Conservation (phyloP, 2,797 vertebrate species). For the Urosaurus nigricauda region DNA sequence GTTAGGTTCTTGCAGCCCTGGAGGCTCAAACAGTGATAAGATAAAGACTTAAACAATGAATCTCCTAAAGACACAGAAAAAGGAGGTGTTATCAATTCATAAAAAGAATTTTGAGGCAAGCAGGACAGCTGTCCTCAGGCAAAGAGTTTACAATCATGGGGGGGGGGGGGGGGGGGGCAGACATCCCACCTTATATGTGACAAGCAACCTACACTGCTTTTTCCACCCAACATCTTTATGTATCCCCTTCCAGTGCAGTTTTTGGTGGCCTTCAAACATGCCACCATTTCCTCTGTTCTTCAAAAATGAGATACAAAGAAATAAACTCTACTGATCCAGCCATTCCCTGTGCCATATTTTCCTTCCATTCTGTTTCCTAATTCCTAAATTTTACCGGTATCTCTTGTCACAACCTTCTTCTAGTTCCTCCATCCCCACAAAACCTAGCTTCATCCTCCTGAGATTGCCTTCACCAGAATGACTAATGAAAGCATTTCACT, state of each 20-base stretch:
- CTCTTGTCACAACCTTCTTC: not conserved
- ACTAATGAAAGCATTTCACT: not conserved
- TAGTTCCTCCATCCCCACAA: not conserved
- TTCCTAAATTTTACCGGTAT: not conserved
- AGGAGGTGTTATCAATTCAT: slow-evolving; percentile 14
- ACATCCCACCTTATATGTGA: not conserved
- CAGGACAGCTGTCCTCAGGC: slow-evolving; percentile 8
- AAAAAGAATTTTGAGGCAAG: slow-evolving; percentile 7
- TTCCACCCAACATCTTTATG: not conserved
- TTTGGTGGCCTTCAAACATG: not conserved
- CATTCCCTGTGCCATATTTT: no score
- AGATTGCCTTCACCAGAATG: not conserved
- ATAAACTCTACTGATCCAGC: not conserved
- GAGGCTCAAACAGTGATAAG: slow-evolving; percentile 5
- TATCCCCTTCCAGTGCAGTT: not conserved
- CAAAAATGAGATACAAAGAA: not conserved
- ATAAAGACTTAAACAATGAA: slow-evolving; percentile 35
- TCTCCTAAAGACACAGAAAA: slow-evolving; percentile 30
- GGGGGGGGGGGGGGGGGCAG: not conserved
- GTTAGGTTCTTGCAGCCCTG: not conserved
- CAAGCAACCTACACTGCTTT: not conserved
- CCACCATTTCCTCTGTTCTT: not conserved
- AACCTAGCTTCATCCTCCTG: not conserved
- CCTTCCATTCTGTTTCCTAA: not conserved
- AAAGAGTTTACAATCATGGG: not conserved